Evolutionary conservation across 1,140 invertebrate species (phyloP), one percentile per base, ranked within the genome.

Genomic region (Olivierus martensii): DNA sequence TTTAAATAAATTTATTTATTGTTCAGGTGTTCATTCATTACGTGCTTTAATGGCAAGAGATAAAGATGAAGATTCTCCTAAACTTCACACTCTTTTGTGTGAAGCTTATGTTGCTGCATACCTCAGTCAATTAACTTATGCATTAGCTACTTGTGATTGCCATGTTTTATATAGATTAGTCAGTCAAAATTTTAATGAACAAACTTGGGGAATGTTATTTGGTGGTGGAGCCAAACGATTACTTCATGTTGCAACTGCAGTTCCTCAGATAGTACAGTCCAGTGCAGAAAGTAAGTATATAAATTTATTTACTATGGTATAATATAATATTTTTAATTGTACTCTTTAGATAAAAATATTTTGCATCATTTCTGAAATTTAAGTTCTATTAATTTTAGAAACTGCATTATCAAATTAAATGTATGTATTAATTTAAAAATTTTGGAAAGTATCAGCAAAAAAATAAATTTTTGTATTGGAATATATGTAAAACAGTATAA

Each of bases 41-140:
- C 77, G 90, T 12, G 86, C 90, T 0, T 71, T 98, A 41, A 69
- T 97, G 3, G 82, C 87, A 0, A 74, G 90, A 14, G 93, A 97
- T 62, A 90, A 93, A 66, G 94, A 98, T 65, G 92, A 98, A 64
- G 93, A 98, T 67, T 82, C 87, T 0, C 93, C 93, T 0, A 84
- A 90, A 61, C 70, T 99, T 22, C 87, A 87, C 59, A 83, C 95
- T 17, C 72, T 99, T 1, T 74, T 99, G 11, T 84, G 87, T 51
- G 94, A 99, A 71, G 79, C 89, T 0, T 92, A 95, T 67, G 79
- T 91, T 2, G 84, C 90, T 0, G 87, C 93, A 1, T 96, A 88
- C 66, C 78, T 93, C 66, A 88, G 90, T 34, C 72, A 99, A 12
- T 76, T 98, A 45, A 81, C 93, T 42, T 94, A 96, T 71, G 89